Evolutionary conservation across 2,113 vertebrate genomes (phyloP).

Genomic region (Formicarius rufipectus): DNA sequence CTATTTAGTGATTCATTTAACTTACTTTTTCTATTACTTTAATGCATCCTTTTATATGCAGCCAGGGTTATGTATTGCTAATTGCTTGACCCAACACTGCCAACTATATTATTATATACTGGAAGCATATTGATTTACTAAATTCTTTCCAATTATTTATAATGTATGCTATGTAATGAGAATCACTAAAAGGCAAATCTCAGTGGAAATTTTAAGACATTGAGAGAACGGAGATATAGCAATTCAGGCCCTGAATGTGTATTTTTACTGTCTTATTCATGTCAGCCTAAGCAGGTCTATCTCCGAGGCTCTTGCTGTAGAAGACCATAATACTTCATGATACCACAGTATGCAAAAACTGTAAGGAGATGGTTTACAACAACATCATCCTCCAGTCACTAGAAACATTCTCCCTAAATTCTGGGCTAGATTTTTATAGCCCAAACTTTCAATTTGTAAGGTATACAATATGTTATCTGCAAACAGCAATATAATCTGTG

Average conservation of each 20-base stretch:
- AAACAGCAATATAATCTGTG: background rate
- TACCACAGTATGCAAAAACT: background rate
- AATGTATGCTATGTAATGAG: background rate
- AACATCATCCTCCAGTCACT: background rate
- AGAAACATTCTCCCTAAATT: background rate
- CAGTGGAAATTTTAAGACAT: background rate
- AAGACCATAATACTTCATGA: background rate
- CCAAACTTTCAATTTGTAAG: background rate
- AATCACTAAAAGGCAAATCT: background rate
- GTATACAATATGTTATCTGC: background rate
- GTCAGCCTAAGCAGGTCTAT: background rate
- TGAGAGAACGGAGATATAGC: background rate
- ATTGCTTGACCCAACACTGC: conserved; percentile 35
- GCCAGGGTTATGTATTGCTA: conserved; percentile 33
- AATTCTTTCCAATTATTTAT: conserved; percentile 24
- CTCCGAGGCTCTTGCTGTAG: background rate
- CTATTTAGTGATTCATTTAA: conserved; percentile 9
- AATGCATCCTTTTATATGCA: conserved; percentile 37
- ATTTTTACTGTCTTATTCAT: background rate
- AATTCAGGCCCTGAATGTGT: background rate
- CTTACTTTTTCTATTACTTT: conserved; percentile 33
- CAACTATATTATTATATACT: conserved; percentile 41
- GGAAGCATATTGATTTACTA: conserved; percentile 11
- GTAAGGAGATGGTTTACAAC: background rate
- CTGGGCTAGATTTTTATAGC: background rate